Evolutionary conservation across 2,113 vertebrate species (phyloP).

Genomic region (Calidris pygmaea): DNA sequence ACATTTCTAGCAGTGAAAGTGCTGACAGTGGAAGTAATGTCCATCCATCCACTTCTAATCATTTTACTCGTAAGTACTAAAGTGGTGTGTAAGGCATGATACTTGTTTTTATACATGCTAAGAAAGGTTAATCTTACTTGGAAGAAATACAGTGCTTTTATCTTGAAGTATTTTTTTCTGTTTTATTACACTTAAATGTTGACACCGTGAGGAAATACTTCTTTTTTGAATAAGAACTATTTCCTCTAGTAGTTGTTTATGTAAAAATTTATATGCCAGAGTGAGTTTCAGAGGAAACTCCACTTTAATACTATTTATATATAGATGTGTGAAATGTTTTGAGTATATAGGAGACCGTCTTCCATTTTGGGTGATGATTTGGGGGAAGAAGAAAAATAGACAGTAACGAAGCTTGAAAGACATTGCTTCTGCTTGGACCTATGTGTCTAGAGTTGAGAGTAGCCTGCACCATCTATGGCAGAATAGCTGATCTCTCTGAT

Average conservation of each 20-base stretch:
- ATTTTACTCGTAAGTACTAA: constrained; percentile 82
- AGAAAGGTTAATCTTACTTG: not conserved
- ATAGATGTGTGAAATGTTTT: not conserved
- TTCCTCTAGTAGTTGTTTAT: not conserved
- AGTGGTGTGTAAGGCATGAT: not conserved
- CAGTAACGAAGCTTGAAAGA: not conserved
- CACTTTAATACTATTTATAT: not conserved
- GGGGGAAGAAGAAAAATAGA: not conserved
- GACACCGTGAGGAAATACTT: not conserved
- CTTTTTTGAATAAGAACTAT: not conserved
- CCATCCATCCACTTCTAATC: constrained; percentile 82
- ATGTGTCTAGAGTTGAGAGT: not conserved
- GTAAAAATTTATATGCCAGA: not conserved
- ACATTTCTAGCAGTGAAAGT: constrained; percentile 88
- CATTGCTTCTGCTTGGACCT: not conserved
- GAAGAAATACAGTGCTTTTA: not conserved
- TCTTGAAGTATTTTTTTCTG: not conserved
- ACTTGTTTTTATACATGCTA: not conserved
- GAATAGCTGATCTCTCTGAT: not conserved
- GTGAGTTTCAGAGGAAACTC: not conserved
- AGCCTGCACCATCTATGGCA: not conserved
- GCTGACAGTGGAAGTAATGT: constrained; percentile 87
- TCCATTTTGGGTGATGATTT: not conserved
- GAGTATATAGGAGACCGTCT: not conserved
- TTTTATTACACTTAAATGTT: not conserved